phyloP scores from a whole-genome alignment of 2,113 vertebrate species.

The Onychostoma macrolepis region DNA sequence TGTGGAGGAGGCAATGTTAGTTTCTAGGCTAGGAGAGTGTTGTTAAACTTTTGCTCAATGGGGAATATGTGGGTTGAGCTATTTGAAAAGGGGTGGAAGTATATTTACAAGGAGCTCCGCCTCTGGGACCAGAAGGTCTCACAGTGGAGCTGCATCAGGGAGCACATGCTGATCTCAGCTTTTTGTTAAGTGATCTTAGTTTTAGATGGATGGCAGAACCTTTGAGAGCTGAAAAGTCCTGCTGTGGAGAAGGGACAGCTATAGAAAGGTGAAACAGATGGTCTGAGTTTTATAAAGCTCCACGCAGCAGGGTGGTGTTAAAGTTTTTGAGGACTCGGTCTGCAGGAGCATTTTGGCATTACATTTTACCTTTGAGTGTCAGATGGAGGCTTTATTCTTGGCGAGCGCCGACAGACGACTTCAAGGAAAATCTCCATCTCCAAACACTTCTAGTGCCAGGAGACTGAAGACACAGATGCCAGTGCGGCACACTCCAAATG shows the following conservation, averaged over 20 bases:
- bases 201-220: background rate
- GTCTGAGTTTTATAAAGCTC: background rate
- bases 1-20: constrained; percentile 29
- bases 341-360: constrained; percentile 28
- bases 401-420: constrained; percentile 7
- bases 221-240: background rate
- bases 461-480: constrained; percentile 6
- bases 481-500: background rate
- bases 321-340: constrained; percentile 8
- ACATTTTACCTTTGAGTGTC: constrained; percentile 33
- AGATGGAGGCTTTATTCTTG: constrained; percentile 49
- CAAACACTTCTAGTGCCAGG: constrained; percentile 24
- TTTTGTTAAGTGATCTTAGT: background rate
- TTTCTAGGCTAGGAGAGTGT: background rate
- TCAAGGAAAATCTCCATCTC: constrained; percentile 23
- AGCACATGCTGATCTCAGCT: background rate
- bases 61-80: background rate
- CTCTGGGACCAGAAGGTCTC: background rate
- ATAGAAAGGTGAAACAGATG: constrained; percentile 28
- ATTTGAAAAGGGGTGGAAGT: background rate
- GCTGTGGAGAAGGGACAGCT: background rate
- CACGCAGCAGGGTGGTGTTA: constrained; percentile 18
- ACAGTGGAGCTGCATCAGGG: background rate
- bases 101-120: background rate
- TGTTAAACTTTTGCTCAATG: constrained; percentile 25